Evolutionary conservation across 2,888 invertebrate species (phyloP), one percentile per base, ranked within the genome.

Genomic region (Oscheius onirici): DNA sequence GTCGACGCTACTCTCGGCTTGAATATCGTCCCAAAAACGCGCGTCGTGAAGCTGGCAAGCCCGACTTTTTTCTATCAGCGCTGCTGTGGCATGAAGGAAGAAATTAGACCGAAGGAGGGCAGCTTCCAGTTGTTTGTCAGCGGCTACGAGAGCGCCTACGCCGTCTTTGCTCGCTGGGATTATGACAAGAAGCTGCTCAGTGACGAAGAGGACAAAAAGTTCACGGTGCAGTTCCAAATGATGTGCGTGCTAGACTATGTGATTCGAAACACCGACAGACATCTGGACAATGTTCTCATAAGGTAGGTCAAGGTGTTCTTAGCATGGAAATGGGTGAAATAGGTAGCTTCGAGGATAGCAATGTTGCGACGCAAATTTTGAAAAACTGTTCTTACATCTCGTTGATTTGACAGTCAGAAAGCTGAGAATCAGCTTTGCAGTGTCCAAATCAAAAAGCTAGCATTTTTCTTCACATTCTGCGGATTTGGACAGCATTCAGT

Each of bases 201-300:
- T 15, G 65, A 71, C n/a, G 76, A 76, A 13, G 84, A 85, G 69
- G 77, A 75, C 15, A 68, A 72, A 13, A 57, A 75, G 20, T 97
- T 99, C 90, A 95, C 96, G 88, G 89, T 93, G 67, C 93, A 95
- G 88, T 97, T 97, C 90, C 97, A 99, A 88, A 92, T 80, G 44
- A 78, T 86, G 83, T 80, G 83, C 74, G 81, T 85, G 15, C 74
- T 86, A 40, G 86, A 86, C 73, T 86, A 86, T 63, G 76, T 84
- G 15, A 86, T 86, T 34, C 74, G 86, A 13, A 86, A 86, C 72
- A 86, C 86, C 10, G 86, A 86, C 69, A 92, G 99, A 86, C 97
- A 97, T 73, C 97, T 97, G 89, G 97, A 99, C 90, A 99, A 99
- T 90, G 97, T 99, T 97, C 91, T 99, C 60, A 95, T 99, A 82